Percentiles rank a stretch among this genome's conserved stretches.
Evolutionary conservation across 2,888 invertebrate species (phyloP).

Genomic region (Macropis europaea): DNA sequence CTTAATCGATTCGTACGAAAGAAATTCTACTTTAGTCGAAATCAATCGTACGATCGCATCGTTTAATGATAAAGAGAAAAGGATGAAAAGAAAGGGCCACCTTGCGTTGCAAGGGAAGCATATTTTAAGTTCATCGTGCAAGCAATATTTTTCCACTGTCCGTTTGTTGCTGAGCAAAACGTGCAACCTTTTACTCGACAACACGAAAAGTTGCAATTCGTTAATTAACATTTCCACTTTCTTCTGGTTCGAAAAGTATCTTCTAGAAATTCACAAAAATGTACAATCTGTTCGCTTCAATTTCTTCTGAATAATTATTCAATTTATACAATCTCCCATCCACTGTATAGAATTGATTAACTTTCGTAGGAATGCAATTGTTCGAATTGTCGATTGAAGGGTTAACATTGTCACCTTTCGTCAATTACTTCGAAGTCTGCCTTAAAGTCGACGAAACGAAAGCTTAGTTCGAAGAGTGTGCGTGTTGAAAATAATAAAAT

Average conservation of each 20-base stretch:
- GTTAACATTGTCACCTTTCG: background rate
- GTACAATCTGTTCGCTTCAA: too few species aligned
- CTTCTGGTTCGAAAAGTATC: too few species aligned
- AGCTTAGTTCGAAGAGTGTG: background rate
- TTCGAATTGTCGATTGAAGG: conserved; percentile 9
- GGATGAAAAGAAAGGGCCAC: background rate
- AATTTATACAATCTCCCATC: too few species aligned
- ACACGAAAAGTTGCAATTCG: too few species aligned
- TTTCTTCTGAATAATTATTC: too few species aligned
- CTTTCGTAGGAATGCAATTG: background rate
- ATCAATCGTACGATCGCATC: background rate
- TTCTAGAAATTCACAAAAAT: too few species aligned
- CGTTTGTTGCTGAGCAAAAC: background rate
- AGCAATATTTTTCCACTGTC: background rate
- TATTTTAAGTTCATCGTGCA: background rate
- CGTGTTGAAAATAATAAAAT: too few species aligned
- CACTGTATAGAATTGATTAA: background rate
- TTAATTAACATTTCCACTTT: too few species aligned
- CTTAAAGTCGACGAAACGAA: conserved; percentile 17
- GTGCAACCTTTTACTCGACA: background rate
- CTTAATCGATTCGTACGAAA: too few species aligned
- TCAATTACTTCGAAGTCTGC: conserved; percentile 35
- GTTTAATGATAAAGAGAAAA: background rate
- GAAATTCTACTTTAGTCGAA: too few species aligned
- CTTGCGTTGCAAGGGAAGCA: background rate